Percentiles rank a stretch among this genome's conserved stretches.
phyloP scores from a whole-genome alignment of 2,797 vertebrate species.

The Vespertilio murinus region DNA sequence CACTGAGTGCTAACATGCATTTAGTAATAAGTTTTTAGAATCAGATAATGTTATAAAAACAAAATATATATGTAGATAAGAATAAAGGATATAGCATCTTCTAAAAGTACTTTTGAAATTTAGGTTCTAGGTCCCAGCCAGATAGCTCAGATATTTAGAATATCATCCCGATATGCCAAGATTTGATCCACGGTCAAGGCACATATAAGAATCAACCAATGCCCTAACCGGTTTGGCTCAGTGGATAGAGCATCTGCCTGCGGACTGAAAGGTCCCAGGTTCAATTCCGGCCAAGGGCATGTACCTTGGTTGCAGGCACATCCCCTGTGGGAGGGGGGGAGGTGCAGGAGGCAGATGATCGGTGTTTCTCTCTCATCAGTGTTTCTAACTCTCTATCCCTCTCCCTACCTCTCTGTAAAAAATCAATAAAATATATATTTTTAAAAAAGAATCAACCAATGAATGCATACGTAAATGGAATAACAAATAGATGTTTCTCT shows the following conservation, averaged over 20 bases:
- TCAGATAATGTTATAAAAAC: background rate
- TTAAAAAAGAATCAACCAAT: background rate
- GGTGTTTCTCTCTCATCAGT: no score
- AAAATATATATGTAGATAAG: constrained; percentile 19
- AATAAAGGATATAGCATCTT: background rate
- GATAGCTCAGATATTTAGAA: background rate
- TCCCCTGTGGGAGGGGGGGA: no score
- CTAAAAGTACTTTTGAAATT: constrained; percentile 49
- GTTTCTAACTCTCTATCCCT: no score
- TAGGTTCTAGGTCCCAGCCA: background rate
- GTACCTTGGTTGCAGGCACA: no score
- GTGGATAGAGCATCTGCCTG: no score
- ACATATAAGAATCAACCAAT: background rate
- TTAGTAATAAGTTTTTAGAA: constrained; percentile 34
- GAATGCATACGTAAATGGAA: background rate
- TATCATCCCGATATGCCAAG: background rate
- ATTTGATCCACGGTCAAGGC: background rate
- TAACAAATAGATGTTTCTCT: background rate
- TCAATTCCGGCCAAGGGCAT: no score
- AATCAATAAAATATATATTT: no score
- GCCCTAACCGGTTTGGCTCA: no score
- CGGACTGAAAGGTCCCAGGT: no score
- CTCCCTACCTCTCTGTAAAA: no score
- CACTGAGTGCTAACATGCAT: background rate
- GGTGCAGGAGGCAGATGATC: no score